These are phyloP conservation scores for Drosophila funebris DNA, from an alignment of 1,140 invertebrate species.

Conservation along the genomic window DNA sequence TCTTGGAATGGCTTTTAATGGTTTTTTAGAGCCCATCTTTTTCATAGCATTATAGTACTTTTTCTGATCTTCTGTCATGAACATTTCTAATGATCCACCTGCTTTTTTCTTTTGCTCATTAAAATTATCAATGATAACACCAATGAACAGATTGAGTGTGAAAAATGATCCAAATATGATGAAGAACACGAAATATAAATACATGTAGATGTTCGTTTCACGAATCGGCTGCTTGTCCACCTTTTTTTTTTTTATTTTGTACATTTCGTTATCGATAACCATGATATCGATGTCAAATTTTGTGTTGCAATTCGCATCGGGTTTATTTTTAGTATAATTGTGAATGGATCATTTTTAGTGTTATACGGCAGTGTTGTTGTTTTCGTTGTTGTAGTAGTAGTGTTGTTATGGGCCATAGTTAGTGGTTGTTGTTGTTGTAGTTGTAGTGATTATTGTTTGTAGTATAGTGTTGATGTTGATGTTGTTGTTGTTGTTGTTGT, in stretches of 20 bases:
- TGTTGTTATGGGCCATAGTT: slow-evolving; percentile 47
- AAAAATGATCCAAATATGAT: slow-evolving; percentile 99
- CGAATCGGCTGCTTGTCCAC: slow-evolving; percentile 94
- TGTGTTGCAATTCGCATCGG: slow-evolving; percentile 43
- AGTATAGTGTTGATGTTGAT: slow-evolving; percentile 40
- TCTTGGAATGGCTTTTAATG: slow-evolving; percentile 98
- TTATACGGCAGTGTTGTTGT: slow-evolving; percentile 57
- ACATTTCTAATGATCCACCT: slow-evolving; percentile 99
- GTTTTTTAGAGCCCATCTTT: slow-evolving; percentile 99
- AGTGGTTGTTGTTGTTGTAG: slow-evolving; percentile 23
- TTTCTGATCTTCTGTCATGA: slow-evolving; percentile 99
- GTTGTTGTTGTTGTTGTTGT: slow-evolving; percentile 49
- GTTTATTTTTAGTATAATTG: slow-evolving; percentile 29
- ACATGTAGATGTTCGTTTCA: slow-evolving; percentile 98
- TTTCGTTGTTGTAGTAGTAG: slow-evolving; percentile 34
- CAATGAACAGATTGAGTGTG: slow-evolving; percentile 98
- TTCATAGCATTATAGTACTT: slow-evolving; percentile 99
- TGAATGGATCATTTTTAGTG: slow-evolving; percentile 82
- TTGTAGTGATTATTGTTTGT: slow-evolving; percentile 51
- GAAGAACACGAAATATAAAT: slow-evolving; percentile 99
- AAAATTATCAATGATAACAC: slow-evolving; percentile 99
- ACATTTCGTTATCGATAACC: slow-evolving; percentile 27
- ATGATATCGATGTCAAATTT: slow-evolving; percentile 55
- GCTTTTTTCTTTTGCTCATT: slow-evolving; percentile 99
- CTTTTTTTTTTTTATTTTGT: slow-evolving; percentile 84